Conservation (phyloP, 2,888 invertebrate genomes). For the Scaptomyza caliginosa region DNA sequence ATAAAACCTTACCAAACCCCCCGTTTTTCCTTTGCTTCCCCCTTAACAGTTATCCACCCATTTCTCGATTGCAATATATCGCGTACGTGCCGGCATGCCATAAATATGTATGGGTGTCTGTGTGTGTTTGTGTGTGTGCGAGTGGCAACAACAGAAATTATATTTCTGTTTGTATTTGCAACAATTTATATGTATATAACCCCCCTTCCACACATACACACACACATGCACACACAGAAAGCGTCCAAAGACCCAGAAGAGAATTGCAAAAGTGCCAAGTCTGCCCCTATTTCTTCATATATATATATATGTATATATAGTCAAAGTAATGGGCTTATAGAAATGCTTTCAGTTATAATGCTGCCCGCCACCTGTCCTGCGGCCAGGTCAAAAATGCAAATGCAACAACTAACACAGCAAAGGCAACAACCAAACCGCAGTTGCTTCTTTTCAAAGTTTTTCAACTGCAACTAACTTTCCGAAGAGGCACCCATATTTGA, state of each 20-base stretch:
- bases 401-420: not conserved
- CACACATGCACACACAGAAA: not conserved
- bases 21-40: not conserved
- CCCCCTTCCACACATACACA: conserved; percentile 4
- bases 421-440: conserved; percentile 21
- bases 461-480: conserved; percentile 26
- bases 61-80: conserved; percentile 75
- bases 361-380: not conserved
- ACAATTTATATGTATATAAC: conserved; percentile 61
- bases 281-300: conserved; percentile 13
- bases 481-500: conserved; percentile 48
- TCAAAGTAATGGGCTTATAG: conserved; percentile 11
- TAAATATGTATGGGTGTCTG: conserved; percentile 65
- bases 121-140: conserved; percentile 51
- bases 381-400: conserved; percentile 41
- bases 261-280: conserved; percentile 1
- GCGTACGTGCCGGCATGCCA: conserved; percentile 78
- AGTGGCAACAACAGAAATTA: conserved; percentile 71
- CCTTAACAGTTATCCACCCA: not conserved
- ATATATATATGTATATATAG: not conserved
- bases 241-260: not conserved
- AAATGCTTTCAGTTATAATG: conserved; percentile 11
- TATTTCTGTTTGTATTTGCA: conserved; percentile 78
- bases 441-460: conserved; percentile 28
- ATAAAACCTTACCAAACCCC: conserved; percentile 57